phyloP scores from a whole-genome alignment of 2,888 invertebrate species.

The Thalpophila matura region DNA sequence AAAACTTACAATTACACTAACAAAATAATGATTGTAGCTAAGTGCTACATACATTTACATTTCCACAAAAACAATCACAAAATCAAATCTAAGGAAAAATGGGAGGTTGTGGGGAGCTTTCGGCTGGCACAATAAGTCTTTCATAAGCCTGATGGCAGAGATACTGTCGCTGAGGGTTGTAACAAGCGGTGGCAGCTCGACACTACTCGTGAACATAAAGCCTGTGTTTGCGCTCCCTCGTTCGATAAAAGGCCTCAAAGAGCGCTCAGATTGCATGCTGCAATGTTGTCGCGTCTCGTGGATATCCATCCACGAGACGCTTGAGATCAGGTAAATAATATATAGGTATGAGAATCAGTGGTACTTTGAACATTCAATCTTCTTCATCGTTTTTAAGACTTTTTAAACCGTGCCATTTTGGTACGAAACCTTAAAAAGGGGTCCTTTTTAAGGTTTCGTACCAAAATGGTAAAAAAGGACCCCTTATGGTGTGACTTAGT shows the following conservation, averaged over 20 bases:
- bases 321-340: constrained; percentile 14
- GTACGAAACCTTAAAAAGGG: too few species aligned
- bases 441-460: too few species aligned
- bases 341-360: constrained; percentile 5
- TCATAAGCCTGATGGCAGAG: constrained; percentile 28
- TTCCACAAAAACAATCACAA: constrained; percentile 35
- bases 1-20: not conserved
- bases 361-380: not conserved
- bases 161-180: constrained; percentile 23
- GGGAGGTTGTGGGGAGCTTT: not conserved
- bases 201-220: constrained; percentile 31
- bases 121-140: constrained; percentile 32
- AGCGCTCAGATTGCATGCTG: constrained; percentile 34
- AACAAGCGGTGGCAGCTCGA: constrained; percentile 9
- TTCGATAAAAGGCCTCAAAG: constrained; percentile 44
- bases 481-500: too few species aligned
- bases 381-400: too few species aligned
- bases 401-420: too few species aligned
- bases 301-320: too few species aligned
- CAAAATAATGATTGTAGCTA: too few species aligned
- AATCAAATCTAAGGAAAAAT: constrained; percentile 32
- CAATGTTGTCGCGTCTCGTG: not conserved
- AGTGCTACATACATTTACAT: too few species aligned
- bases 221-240: constrained; percentile 46
- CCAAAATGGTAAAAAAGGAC: too few species aligned